phyloP scores from a whole-genome alignment of 2,888 invertebrate genomes.

The Epistrophella euchroma region DNA sequence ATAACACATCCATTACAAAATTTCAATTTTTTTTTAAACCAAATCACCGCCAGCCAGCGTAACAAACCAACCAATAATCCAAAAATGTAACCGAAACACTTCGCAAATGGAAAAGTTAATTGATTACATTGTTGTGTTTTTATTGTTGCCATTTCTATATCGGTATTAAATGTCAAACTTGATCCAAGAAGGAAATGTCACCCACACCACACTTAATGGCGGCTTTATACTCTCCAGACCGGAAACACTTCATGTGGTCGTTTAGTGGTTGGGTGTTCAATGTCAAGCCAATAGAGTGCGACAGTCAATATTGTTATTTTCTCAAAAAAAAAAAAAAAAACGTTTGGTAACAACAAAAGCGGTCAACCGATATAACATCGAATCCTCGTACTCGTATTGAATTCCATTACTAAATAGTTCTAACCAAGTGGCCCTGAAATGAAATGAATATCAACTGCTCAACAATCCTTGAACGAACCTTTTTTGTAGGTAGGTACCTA shows the following conservation, averaged over 20 bases:
- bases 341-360: slow-evolving; percentile 56
- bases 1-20: neutral
- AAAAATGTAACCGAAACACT: slow-evolving; percentile 38
- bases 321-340: slow-evolving; percentile 43
- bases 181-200: slow-evolving; percentile 34
- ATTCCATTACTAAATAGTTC: slow-evolving; percentile 8
- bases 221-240: neutral
- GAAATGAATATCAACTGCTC: slow-evolving; percentile 18
- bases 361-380: slow-evolving; percentile 32
- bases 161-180: slow-evolving; percentile 45
- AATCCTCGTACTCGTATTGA: slow-evolving; percentile 33
- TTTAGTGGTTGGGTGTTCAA: slow-evolving; percentile 38
- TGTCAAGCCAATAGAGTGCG: slow-evolving; percentile 51
- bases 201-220: neutral
- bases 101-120: slow-evolving; percentile 71
- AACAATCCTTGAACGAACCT: slow-evolving; percentile 23
- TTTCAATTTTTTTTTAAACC: neutral
- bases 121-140: slow-evolving; percentile 62
- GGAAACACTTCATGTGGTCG: slow-evolving; percentile 34
- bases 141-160: slow-evolving; percentile 15
- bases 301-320: slow-evolving; percentile 55
- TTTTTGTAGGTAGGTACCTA: too few relatives aligned
- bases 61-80: neutral
- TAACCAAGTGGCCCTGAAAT: slow-evolving; percentile 15
- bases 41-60: neutral